Evolutionary conservation across 1,140 invertebrate genomes (phyloP).

Genomic region (Heliconius hermathena): DNA sequence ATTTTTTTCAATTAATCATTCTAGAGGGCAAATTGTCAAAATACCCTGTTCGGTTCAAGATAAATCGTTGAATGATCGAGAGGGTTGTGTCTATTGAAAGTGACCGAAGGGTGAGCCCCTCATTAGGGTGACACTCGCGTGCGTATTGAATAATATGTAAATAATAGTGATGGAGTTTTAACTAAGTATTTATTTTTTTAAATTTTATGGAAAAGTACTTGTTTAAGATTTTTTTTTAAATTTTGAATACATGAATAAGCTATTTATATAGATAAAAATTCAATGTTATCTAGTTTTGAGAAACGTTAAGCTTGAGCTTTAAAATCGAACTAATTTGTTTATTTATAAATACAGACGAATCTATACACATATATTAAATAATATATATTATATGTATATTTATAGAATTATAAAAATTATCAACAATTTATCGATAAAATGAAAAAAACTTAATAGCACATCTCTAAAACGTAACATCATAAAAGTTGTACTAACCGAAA

Average conservation of each 20-base stretch:
- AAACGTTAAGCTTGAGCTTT: no score
- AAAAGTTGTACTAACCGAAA: conserved; percentile 12
- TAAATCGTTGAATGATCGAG: conserved; percentile 61
- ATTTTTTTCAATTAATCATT: conserved; percentile 18
- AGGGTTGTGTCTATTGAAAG: conserved; percentile 49
- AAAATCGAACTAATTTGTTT: background rate
- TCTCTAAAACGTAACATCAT: background rate
- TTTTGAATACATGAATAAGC: no score
- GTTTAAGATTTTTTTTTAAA: no score
- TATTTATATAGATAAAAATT: no score
- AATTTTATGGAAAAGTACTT: no score
- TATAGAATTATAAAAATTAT: background rate
- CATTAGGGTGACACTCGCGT: conserved; percentile 34
- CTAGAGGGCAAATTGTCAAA: conserved; percentile 36
- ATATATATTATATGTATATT: no score
- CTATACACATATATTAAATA: no score
- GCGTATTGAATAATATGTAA: conserved; percentile 32
- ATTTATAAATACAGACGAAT: background rate
- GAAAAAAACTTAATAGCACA: background rate
- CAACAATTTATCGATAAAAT: background rate
- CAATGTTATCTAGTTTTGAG: no score
- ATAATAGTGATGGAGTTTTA: conserved; percentile 14
- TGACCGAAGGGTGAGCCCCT: conserved; percentile 36
- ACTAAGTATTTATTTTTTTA: background rate
- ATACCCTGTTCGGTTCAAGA: conserved; percentile 42